Evolutionary conservation across 2,888 invertebrate genomes (phyloP), one percentile per base, ranked within the genome.

Genomic region (Hirtodrosophila trivittata): DNA sequence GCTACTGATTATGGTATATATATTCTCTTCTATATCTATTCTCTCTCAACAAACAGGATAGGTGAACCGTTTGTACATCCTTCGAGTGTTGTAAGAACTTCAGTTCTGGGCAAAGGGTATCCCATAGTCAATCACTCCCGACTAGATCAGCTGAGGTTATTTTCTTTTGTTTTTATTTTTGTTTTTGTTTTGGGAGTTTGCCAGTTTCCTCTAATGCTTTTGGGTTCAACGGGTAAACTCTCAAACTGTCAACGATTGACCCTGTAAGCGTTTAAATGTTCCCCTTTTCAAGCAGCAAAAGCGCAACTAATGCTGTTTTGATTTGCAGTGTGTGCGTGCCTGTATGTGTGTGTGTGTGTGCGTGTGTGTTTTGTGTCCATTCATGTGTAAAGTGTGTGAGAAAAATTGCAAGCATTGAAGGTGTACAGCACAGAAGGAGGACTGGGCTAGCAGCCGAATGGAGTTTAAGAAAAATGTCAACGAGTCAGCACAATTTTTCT

Each of bases 231-330:
- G 52, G 42, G 57, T 37, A 25, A 60, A 41, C 46, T 42, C 10
- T 37, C 2, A 55, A 55, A 49, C 49, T 58, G 58, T 74, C 70
- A 68, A 57, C 39, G 26, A 30, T 26, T 68, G 66, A 58, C 57
- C 54, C 56, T 55, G 1, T 7, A 52, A 49, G n/a, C 43, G 26
- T 43, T 66, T 45, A 58, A 66, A 38, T 26, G 59, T 55, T 60
- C 32, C 60, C 60, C 67, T 51, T 30, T 45, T 55, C 45, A 50
- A 30, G 37, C 14, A 37, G 51, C 38, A 84, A 81, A 84, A 76
- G 77, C 65, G 85, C 82, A 85, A 81, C 77, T 86, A 86, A 82
- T 86, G 81, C 69, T 69, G 63, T 65, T 69, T 69, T 70, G 66
- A 84, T 76, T 75, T 59, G 41, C 49, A 35, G 39, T 25, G n/a